A percentile compares a stretch with the other conserved stretches of the same genome.
phyloP scores from a whole-genome alignment of 2,888 invertebrate genomes.

The Belgica antarctica region DNA sequence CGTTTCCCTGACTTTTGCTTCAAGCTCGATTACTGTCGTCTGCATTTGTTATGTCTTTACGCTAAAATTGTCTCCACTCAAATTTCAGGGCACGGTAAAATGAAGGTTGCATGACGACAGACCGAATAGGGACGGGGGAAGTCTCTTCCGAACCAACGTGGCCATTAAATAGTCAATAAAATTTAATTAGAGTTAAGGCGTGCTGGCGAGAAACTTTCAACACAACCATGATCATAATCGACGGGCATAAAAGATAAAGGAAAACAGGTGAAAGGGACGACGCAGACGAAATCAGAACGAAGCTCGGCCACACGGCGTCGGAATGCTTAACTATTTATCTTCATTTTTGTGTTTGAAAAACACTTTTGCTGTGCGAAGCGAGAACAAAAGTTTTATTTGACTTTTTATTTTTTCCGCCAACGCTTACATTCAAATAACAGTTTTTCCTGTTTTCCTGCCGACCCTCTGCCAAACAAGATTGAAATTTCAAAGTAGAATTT shows the following conservation, averaged over 20 bases:
- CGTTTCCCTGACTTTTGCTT: background rate
- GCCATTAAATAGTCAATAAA: slow-evolving; percentile 7
- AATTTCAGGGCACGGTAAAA: too few species aligned
- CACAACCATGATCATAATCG: background rate
- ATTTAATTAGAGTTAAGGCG: background rate
- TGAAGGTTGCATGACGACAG: too few species aligned
- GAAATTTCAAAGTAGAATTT: too few species aligned
- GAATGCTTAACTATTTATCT: background rate
- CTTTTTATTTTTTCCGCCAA: background rate
- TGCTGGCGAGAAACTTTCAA: background rate
- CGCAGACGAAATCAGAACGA: background rate
- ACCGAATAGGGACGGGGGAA: too few species aligned
- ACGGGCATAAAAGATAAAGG: background rate
- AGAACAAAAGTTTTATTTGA: background rate
- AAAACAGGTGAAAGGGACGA: slow-evolving; percentile 9
- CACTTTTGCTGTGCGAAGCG: background rate
- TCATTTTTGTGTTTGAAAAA: background rate
- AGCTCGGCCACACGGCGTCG: background rate
- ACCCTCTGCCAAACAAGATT: too few species aligned
- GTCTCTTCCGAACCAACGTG: too few species aligned
- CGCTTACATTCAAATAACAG: background rate
- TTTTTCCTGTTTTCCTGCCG: background rate
- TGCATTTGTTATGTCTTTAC: too few species aligned
- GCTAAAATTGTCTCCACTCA: too few species aligned
- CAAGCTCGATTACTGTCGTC: background rate